Conservation (phyloP, 64 coral and sea anemone species). For the Pachyseris speciosa region DNA sequence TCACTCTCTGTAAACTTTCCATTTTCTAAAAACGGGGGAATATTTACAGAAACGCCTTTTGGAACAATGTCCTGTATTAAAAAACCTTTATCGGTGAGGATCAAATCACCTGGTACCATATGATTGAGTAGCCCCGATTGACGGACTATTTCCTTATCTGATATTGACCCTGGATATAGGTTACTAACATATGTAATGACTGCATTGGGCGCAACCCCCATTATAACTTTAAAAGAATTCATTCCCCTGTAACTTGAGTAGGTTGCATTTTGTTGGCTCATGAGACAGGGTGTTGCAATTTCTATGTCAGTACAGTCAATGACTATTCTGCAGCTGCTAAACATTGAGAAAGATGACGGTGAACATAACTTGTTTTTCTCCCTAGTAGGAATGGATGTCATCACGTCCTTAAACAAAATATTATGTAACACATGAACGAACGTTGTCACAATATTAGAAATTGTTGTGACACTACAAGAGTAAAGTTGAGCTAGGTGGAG, state of each 20-base stretch:
- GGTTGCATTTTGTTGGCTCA: constrained; percentile 36
- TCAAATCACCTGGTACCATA: constrained; percentile 17
- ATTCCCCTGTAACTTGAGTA: constrained; percentile 36
- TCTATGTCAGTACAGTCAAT: constrained; percentile 45
- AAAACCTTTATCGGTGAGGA: constrained; percentile 40
- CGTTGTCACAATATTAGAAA: constrained; percentile 21
- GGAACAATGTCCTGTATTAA: constrained; percentile 36
- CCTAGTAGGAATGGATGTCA: constrained; percentile 20
- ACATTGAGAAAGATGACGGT: constrained; percentile 34
- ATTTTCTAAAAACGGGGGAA: constrained; percentile 47
- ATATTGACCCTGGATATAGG: neutral
- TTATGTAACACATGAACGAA: constrained; percentile 45
- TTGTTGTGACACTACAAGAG: constrained; percentile 37
- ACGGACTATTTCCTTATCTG: neutral
- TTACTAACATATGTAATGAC: neutral
- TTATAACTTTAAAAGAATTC: constrained; percentile 40
- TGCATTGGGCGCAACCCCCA: constrained; percentile 7
- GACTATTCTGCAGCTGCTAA: constrained; percentile 25
- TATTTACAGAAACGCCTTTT: constrained; percentile 25
- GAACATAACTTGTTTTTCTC: constrained; percentile 28
- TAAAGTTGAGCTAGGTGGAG: constrained; percentile 22
- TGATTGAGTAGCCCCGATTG: neutral
- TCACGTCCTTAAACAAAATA: constrained; percentile 3
- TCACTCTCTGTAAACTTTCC: constrained; percentile 42
- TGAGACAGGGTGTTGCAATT: constrained; percentile 24